Conservation (phyloP, 92 coral and sea anemone genomes). For the Desmophyllum pertusum region DNA sequence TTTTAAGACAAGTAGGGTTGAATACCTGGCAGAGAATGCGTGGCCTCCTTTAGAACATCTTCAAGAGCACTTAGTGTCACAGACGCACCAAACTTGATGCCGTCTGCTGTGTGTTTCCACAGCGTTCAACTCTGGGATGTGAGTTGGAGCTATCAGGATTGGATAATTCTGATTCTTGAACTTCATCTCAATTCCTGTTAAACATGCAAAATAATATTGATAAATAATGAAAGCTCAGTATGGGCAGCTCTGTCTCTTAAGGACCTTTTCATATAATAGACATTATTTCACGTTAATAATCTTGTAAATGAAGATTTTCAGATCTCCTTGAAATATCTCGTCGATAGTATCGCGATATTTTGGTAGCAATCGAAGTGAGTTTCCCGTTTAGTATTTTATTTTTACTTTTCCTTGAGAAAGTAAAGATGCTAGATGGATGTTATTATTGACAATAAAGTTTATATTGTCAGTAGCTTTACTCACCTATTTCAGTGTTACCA, state of each 20-base stretch:
- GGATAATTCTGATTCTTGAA: slow-evolving; percentile 83
- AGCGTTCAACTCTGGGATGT: slow-evolving; percentile 76
- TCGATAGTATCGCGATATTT: too few species aligned
- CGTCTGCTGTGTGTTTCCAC: slow-evolving; percentile 63
- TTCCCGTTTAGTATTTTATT: too few species aligned
- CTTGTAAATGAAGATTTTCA: too few species aligned
- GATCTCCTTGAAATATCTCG: too few species aligned
- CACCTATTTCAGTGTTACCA: slow-evolving; percentile 87
- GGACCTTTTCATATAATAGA: too few species aligned
- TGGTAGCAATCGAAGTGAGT: too few species aligned
- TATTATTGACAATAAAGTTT: background rate
- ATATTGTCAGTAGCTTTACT: background rate
- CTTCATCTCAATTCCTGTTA: slow-evolving; percentile 79
- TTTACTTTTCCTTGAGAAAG: too few species aligned
- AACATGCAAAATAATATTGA: background rate
- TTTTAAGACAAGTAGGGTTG: too few species aligned
- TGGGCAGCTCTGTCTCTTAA: too few species aligned
- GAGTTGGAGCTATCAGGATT: slow-evolving; percentile 82
- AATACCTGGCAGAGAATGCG: slow-evolving; percentile 62
- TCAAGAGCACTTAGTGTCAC: slow-evolving; percentile 68
- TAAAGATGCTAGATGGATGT: too few species aligned
- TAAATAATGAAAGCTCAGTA: too few species aligned
- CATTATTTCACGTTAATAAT: too few species aligned
- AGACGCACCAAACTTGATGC: slow-evolving; percentile 83
- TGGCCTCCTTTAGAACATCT: slow-evolving; percentile 57